Percentiles rank a stretch among this genome's conserved stretches.
These are phyloP conservation scores for Stichodactyla mertensii DNA, from an alignment of 64 coral and sea anemone genomes.

Conservation along the genomic window DNA sequence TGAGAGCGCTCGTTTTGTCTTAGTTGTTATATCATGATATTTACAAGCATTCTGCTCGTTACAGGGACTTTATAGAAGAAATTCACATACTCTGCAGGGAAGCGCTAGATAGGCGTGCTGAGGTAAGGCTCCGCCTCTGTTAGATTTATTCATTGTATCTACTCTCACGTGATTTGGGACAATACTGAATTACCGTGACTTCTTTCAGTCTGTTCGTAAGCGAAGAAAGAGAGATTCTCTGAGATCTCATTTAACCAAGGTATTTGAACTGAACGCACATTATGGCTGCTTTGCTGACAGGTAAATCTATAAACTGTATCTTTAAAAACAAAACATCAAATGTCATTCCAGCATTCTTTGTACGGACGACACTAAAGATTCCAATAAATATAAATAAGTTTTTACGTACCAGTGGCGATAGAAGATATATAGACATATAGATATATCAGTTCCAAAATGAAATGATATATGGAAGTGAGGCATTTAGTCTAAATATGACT, in stretches of 20 bases:
- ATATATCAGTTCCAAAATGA: too few relatives aligned
- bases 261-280: slow-evolving; percentile 89
- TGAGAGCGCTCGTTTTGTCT: too few relatives aligned
- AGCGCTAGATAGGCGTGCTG: slow-evolving; percentile 80
- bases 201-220: slow-evolving; percentile 67
- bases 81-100: slow-evolving; percentile 64
- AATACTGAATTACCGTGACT: neutral
- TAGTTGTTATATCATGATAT: neutral
- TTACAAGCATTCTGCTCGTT: neutral
- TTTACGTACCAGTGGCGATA: too few relatives aligned
- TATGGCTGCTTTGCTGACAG: slow-evolving; percentile 87
- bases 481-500: too few relatives aligned
- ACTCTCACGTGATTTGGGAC: neutral
- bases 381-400: too few relatives aligned
- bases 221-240: slow-evolving; percentile 89
- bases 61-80: slow-evolving; percentile 93
- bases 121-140: slow-evolving; percentile 34
- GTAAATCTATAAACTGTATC: neutral
- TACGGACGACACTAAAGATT: neutral
- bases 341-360: neutral
- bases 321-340: neutral
- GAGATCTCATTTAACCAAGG: slow-evolving; percentile 66
- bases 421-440: too few relatives aligned
- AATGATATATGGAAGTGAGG: too few relatives aligned
- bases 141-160: neutral